Evolutionary conservation across 35 echinoderm and acorn worm genomes (phyloP).

Genomic region (Diadema setosum): DNA sequence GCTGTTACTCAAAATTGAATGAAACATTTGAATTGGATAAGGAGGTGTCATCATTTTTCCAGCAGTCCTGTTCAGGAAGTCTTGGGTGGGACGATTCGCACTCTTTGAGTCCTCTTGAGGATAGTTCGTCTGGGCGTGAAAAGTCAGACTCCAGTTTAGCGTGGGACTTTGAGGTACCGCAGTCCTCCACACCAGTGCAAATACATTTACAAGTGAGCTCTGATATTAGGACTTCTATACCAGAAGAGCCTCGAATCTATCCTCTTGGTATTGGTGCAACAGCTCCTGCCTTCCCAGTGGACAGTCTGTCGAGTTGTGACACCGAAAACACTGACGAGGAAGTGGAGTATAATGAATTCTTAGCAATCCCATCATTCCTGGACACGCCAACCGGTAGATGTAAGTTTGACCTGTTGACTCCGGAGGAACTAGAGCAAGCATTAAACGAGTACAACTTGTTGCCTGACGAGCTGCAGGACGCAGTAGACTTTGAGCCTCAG

Average conservation of each 20-base stretch:
- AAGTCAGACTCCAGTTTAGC: slow-evolving; percentile 57
- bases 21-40: slow-evolving; percentile 47
- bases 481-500: background rate
- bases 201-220: slow-evolving; percentile 36
- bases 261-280: slow-evolving; percentile 15
- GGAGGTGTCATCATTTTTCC: slow-evolving; percentile 12
- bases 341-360: slow-evolving; percentile 91
- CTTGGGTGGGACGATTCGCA: slow-evolving; percentile 17
- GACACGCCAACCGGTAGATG: slow-evolving; percentile 86
- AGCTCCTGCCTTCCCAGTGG: background rate
- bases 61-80: slow-evolving; percentile 6
- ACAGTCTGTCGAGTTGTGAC: slow-evolving; percentile 10
- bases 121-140: slow-evolving; percentile 48
- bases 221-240: slow-evolving; percentile 13
- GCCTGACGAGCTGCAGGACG: slow-evolving; percentile 39
- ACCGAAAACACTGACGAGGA: slow-evolving; percentile 50
- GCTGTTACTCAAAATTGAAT: slow-evolving; percentile 23
- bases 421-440: slow-evolving; percentile 82
- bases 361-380: slow-evolving; percentile 81
- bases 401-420: slow-evolving; percentile 91
- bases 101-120: slow-evolving; percentile 35
- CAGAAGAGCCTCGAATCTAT: slow-evolving; percentile 14
- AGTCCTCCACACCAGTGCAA: slow-evolving; percentile 50
- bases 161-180: slow-evolving; percentile 67
- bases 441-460: slow-evolving; percentile 76